These are phyloP conservation scores for Megamerina dolium DNA, from an alignment of 2,888 invertebrate species.

Conservation along the genomic window DNA sequence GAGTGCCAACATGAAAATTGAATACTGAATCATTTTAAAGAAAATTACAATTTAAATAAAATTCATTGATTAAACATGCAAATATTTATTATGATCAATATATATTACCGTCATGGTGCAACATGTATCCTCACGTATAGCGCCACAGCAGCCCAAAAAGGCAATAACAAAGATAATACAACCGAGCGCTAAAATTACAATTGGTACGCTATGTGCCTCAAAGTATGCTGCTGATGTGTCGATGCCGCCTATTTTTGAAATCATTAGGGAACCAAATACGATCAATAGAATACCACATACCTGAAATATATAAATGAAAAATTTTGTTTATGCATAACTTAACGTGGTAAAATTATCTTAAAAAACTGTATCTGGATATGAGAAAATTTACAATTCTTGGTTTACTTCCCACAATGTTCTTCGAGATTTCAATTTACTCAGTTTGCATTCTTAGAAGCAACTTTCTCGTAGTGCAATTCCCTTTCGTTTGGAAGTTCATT, in stretches of 20 bases:
- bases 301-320: slow-evolving; percentile 51
- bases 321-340: too few species aligned
- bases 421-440: too few species aligned
- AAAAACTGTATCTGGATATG: too few species aligned
- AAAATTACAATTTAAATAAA: not conserved
- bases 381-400: not conserved
- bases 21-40: slow-evolving; percentile 55
- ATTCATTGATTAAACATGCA: not conserved
- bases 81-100: not conserved
- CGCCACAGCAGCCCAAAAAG: slow-evolving; percentile 87
- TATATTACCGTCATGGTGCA: slow-evolving; percentile 69
- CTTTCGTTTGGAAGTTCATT: too few species aligned
- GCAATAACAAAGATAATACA: slow-evolving; percentile 70
- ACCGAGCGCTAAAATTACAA: slow-evolving; percentile 63
- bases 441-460: too few species aligned
- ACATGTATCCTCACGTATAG: slow-evolving; percentile 78
- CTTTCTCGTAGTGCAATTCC: too few species aligned
- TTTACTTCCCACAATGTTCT: not conserved
- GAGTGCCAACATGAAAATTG: slow-evolving; percentile 63
- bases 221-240: slow-evolving; percentile 49
- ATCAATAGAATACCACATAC: slow-evolving; percentile 66
- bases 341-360: too few species aligned
- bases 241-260: slow-evolving; percentile 55
- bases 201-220: slow-evolving; percentile 56
- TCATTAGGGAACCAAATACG: slow-evolving; percentile 60